Conservation (phyloP, 1,140 invertebrate genomes). For the Bombus fervidus region DNA sequence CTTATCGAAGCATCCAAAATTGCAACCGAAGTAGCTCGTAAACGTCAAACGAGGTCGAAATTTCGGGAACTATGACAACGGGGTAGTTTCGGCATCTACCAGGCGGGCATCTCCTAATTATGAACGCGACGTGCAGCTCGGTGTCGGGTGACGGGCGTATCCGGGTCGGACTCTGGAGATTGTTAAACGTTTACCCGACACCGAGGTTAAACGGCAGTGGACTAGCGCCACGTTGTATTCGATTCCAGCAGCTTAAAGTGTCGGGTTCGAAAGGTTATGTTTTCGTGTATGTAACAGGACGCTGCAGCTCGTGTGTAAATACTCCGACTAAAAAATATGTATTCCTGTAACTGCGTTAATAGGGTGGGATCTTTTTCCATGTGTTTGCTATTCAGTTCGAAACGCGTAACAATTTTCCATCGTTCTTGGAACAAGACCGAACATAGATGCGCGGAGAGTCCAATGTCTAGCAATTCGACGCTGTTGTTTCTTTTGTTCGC, state of each 20-base stretch:
- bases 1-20: background rate
- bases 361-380: background rate
- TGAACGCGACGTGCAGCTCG: constrained; percentile 62
- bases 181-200: constrained; percentile 71
- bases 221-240: constrained; percentile 66
- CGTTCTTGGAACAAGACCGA: background rate
- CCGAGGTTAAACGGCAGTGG: constrained; percentile 57
- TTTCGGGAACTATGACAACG: constrained; percentile 48
- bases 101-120: constrained; percentile 74
- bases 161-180: constrained; percentile 74
- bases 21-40: constrained; percentile 44
- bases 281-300: constrained; percentile 49
- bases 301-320: constrained; percentile 40
- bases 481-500: background rate
- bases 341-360: constrained; percentile 11
- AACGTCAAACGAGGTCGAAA: constrained; percentile 47
- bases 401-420: background rate
- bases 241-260: constrained; percentile 29
- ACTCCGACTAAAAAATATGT: background rate
- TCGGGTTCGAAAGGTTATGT: constrained; percentile 51
- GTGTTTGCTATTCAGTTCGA: background rate
- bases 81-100: constrained; percentile 57
- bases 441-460: too few species aligned
- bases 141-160: constrained; percentile 76
- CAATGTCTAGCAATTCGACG: too few species aligned